phyloP scores from a whole-genome alignment of 2,888 invertebrate species.

The Andricus curvator region DNA sequence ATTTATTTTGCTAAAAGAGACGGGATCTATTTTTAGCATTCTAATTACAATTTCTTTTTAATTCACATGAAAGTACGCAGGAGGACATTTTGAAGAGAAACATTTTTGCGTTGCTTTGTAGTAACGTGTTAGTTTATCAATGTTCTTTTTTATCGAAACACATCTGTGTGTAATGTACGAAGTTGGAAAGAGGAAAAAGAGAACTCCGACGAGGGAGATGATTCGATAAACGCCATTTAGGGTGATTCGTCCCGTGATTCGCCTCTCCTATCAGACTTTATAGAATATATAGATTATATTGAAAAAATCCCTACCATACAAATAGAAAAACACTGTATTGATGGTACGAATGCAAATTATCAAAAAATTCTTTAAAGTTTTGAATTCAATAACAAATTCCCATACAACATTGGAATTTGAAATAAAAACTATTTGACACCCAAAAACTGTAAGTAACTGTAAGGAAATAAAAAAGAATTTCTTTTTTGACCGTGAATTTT shows the following conservation, averaged over 20 bases:
- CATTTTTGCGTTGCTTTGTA: not conserved
- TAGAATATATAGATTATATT: constrained; percentile 9
- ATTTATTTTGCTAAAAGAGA: not conserved
- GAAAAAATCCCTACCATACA: not conserved
- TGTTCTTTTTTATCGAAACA: not conserved
- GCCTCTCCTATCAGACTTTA: constrained; percentile 3
- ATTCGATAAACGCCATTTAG: constrained; percentile 40
- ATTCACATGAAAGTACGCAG: not conserved
- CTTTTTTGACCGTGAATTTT: too few relatives aligned
- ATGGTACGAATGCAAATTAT: too few relatives aligned
- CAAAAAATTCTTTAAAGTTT: too few relatives aligned
- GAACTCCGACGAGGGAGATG: constrained; percentile 24
- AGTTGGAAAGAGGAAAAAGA: constrained; percentile 15
- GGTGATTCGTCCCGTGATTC: constrained; percentile 25
- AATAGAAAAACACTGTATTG: too few relatives aligned
- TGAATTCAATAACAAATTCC: not conserved
- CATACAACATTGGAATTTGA: not conserved
- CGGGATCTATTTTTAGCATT: not conserved
- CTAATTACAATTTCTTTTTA: not conserved
- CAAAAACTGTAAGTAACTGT: too few relatives aligned
- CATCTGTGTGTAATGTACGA: constrained; percentile 1
- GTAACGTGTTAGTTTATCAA: not conserved
- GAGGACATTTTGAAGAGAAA: not conserved
- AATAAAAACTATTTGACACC: not conserved
- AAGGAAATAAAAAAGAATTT: too few relatives aligned